Evolutionary conservation across 2,797 vertebrate genomes (phyloP).

Genomic region (Meriones psammophilus): DNA sequence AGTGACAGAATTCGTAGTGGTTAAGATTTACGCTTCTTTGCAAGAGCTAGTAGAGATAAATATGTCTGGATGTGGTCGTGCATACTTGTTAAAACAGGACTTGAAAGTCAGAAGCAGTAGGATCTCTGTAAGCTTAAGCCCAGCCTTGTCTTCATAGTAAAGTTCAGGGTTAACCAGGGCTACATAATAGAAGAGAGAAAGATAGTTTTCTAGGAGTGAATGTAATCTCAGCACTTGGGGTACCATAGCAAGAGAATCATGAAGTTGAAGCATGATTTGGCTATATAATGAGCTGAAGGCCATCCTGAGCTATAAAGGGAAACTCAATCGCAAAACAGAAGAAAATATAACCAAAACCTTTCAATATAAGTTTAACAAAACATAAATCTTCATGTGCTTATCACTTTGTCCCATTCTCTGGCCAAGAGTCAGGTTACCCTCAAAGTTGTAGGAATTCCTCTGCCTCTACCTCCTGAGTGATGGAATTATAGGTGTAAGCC

Average conservation of each 20-base stretch:
- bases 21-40: slow-evolving; percentile 35
- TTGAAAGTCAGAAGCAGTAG: background rate
- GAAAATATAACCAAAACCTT: background rate
- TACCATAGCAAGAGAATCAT: background rate
- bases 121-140: background rate
- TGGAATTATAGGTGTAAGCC: background rate
- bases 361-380: background rate
- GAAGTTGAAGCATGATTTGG: background rate
- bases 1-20: slow-evolving; percentile 28
- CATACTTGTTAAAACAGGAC: background rate
- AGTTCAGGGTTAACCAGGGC: background rate
- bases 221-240: background rate
- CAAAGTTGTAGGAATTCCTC: background rate
- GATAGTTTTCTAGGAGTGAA: background rate
- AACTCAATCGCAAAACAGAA: background rate
- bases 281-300: background rate
- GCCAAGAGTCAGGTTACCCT: background rate
- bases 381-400: background rate
- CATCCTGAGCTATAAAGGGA: background rate
- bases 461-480: background rate
- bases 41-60: background rate
- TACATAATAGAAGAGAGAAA: background rate
- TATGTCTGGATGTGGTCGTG: background rate
- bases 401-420: background rate
- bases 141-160: background rate